Evolutionary conservation across 2,888 invertebrate species (phyloP).

Genomic region (Hyles lineata): DNA sequence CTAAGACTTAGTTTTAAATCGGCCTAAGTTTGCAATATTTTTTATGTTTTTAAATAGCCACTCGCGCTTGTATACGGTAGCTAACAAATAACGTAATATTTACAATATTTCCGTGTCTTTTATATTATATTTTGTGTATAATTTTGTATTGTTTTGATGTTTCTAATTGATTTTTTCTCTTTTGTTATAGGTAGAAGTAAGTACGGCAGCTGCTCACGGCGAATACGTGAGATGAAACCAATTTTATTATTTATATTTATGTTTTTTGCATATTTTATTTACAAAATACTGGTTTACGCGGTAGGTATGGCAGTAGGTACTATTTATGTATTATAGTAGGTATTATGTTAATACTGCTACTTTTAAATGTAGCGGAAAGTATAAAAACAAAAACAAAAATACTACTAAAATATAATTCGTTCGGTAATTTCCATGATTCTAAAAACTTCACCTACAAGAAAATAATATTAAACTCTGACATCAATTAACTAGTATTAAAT

Average conservation of each 20-base stretch:
- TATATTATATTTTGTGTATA: conserved; percentile 4
- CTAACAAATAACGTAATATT: too few relatives aligned
- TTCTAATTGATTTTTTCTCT: conserved; percentile 62
- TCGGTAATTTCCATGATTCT: neutral
- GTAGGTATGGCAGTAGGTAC: neutral
- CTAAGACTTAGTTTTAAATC: too few relatives aligned
- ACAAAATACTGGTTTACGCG: neutral
- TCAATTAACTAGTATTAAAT: neutral
- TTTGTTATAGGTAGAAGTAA: conserved; percentile 85
- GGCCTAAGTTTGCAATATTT: too few relatives aligned
- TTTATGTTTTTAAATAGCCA: too few relatives aligned
- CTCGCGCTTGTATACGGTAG: too few relatives aligned
- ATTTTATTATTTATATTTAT: conserved; percentile 49
- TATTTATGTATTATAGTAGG: too few relatives aligned
- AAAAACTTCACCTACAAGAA: neutral
- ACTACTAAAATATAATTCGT: too few relatives aligned
- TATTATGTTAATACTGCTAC: too few relatives aligned
- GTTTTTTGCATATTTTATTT: conserved; percentile 26
- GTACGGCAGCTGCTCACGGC: conserved; percentile 77
- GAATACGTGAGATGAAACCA: conserved; percentile 74
- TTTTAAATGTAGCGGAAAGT: neutral
- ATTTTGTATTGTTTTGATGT: conserved; percentile 32
- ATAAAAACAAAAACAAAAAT: too few relatives aligned
- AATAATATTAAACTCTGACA: too few relatives aligned
- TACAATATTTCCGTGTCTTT: too few relatives aligned